These are phyloP conservation scores for Synergus gifuensis DNA, from an alignment of 2,888 invertebrate genomes.

Conservation along the genomic window DNA sequence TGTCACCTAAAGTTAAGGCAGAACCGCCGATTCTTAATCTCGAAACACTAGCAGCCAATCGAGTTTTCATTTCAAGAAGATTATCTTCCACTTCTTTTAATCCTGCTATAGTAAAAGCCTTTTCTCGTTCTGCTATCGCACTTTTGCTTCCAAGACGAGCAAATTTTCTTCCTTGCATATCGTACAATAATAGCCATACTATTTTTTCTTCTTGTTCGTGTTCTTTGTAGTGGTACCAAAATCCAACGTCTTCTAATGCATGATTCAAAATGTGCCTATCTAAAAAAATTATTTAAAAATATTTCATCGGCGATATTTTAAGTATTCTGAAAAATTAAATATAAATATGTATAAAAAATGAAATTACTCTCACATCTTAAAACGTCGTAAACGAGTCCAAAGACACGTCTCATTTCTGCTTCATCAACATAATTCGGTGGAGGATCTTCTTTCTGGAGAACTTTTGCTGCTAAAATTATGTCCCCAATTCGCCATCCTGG, in stretches of 20 bases:
- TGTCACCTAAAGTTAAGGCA: slow-evolving; percentile 81
- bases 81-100: slow-evolving; percentile 81
- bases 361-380: slow-evolving; percentile 82
- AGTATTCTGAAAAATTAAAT: neutral
- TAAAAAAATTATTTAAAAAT: slow-evolving; percentile 69
- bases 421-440: slow-evolving; percentile 78
- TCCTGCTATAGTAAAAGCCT: slow-evolving; percentile 62
- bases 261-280: slow-evolving; percentile 85
- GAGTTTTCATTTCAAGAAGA: slow-evolving; percentile 83
- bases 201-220: slow-evolving; percentile 73
- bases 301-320: neutral
- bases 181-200: slow-evolving; percentile 86
- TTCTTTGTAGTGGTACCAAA: slow-evolving; percentile 80
- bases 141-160: slow-evolving; percentile 59
- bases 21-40: slow-evolving; percentile 87
- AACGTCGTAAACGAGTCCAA: slow-evolving; percentile 86
- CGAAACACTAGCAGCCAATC: slow-evolving; percentile 88
- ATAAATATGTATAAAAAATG: neutral
- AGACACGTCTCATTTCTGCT: slow-evolving; percentile 86
- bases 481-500: slow-evolving; percentile 71
- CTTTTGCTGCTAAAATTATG: slow-evolving; percentile 68
- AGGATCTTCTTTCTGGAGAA: slow-evolving; percentile 58
- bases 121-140: slow-evolving; percentile 58
- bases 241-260: slow-evolving; percentile 82
- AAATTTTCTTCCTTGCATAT: slow-evolving; percentile 84